Evolutionary conservation across 2,888 invertebrate genomes (phyloP), one percentile per base, ranked within the genome.

Genomic region (Stenodema calcarata): DNA sequence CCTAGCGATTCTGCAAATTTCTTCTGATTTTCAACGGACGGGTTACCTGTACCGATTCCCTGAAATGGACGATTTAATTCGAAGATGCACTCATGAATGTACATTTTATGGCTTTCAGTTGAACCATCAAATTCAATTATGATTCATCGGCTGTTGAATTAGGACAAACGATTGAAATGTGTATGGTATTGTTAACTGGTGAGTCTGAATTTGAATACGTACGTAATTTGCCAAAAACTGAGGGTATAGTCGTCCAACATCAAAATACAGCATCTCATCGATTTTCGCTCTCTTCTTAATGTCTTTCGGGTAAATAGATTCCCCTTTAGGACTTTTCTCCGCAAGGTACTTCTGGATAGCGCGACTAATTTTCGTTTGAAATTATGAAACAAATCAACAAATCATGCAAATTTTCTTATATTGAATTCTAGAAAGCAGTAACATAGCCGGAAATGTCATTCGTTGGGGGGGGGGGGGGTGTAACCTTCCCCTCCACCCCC

Each of bases 181-280:
- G n/a, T n/a, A n/a, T n/a, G n/a, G n/a, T n/a, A n/a, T n/a, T 54
- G 4, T 54, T n/a, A 54, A 9, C 4, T 6, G n/a, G 54, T 54
- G 4, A 54, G 4, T 4, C 2, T 35, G 35, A 35, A 35, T 35
- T 14, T 28, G 9, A 62, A 23, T 88, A 93, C 95, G 93, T 91
- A 95, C 95, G 90, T 95, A 95, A 90, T 95, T 95, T 87, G 95
- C 95, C 3, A 92, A 92, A 89, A 95, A 94, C 90, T 94, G 93
- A 87, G 93, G 92, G 91, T 94, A 96, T 4, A 97, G 92, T 0
- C 94, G 95, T 30, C 95, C 95, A 90, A 95, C 93, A 90, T 97
- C 97, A 91, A 96, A 97, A 91, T 94, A 95, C 87, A 97, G 91
- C 87, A 95, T 93, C 90, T 96, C 95, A 91, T 97, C 96, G 79